Base-by-base conservation (phyloP, 2,797 vertebrate species). In the Epinephelus awoara region DNA sequence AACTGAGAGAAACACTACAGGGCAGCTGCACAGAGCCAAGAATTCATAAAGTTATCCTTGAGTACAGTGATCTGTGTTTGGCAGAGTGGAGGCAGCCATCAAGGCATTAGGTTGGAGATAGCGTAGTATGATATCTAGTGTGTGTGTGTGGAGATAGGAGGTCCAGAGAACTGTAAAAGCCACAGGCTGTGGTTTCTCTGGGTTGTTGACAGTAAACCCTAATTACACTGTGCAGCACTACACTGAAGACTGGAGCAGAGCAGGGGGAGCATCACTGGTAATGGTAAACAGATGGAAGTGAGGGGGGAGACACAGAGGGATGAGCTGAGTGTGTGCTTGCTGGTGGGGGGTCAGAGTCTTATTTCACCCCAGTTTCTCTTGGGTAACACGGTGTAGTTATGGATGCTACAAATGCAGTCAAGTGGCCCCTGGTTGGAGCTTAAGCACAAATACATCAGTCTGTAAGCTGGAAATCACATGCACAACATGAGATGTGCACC, bases 171-270 rank as follows among this genome's bases (percentile, higher is more conserved):
- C 88, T 78, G 72, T 88, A 89, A 91, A 90, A 91, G 69, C 89
- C 86, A 92, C 89, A 83, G 85, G 88, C 91, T 91, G 93, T 34
- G 85, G 87, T 91, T 93, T 91, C 90, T 88, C 85, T 83, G 80
- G 89, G 88, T 91, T 94, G 92, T 93, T 94, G 91, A 94, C 90
- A 90, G 91, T 93, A 92, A 94, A 93, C 89, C 77, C 70, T 93
- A 94, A 95, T 95, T 94, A 93, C 86, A 86, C 89, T 89, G 21
- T 69, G 80, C 89, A 89, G 83, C 92, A 90, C 87, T 87, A 72
- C 77, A 81, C 83, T 87, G 84, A 83, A 70, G 85, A 80, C 72
- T 80, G 78, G 86, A 85, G 81, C 69, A 75, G 82, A 81, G 82
- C 87, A 57, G 46, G 66, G 79, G 76, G 89, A 85, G 88, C 88